Percentiles rank a stretch among this genome's conserved stretches.
Conservation (phyloP, 2,113 vertebrate species). For the Ciconia boyciana region DNA sequence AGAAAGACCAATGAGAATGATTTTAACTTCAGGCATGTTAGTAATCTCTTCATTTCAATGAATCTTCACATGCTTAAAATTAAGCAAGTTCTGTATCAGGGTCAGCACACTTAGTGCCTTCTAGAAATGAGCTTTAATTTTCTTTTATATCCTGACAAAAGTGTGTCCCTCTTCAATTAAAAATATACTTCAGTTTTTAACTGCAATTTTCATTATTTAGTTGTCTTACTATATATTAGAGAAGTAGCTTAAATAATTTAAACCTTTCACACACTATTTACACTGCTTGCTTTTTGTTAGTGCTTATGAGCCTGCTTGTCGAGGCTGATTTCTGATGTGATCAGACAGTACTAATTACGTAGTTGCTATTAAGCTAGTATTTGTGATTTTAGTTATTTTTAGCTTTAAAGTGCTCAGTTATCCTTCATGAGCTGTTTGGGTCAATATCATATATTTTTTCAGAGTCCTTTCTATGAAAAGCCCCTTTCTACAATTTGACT, state of each 20-base stretch:
- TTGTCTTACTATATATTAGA: not conserved
- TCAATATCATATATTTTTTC: not conserved
- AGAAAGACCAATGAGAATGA: not conserved
- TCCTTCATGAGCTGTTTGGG: not conserved
- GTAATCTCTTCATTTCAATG: constrained; percentile 12
- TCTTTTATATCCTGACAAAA: not conserved
- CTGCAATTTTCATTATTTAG: not conserved
- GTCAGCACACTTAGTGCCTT: not conserved
- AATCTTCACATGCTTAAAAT: not conserved
- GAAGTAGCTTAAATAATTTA: not conserved
- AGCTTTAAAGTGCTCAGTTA: not conserved
- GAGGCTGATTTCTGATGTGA: not conserved
- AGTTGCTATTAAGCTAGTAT: not conserved
- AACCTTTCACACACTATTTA: not conserved
- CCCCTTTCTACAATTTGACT: not conserved
- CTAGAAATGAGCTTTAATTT: not conserved
- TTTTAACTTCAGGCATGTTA: not conserved
- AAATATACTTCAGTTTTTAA: not conserved
- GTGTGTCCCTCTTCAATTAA: not conserved
- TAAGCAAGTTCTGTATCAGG: not conserved
- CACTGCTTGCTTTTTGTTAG: not conserved
- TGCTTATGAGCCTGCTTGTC: not conserved
- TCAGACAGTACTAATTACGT: not conserved
- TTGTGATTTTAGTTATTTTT: not conserved
- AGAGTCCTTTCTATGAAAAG: not conserved